Evolutionary conservation across 2,888 invertebrate genomes (phyloP), one percentile per base, ranked within the genome.

Genomic region (Metopia argyrocephala): DNA sequence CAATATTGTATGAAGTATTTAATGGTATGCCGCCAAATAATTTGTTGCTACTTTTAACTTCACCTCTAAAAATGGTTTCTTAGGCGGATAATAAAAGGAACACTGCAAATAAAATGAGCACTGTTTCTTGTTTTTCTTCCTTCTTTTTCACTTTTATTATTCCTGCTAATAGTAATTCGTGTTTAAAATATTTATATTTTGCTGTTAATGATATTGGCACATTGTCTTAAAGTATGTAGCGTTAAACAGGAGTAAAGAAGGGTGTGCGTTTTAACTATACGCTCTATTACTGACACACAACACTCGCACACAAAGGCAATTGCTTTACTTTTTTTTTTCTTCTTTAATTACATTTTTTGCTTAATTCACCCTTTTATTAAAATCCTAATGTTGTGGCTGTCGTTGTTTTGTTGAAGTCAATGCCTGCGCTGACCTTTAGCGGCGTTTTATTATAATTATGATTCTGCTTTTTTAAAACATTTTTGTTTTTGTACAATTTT

Each of bases 381-480:
- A 38, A 38, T 38, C 38, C 6, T 5, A 9, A n/a, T 18, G 20
- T 48, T 18, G 20, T 20, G 6, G 20, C 15, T n/a, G 25, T 57
- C 27, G 21, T 25, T 57, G 15, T 27, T 18, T 57, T 27, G 7
- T 5, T 27, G 27, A n/a, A 27, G 25, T 27, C 25, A 57, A 15
- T 38, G 15, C 9, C 38, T 31, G 28, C 59, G 48, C 38, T 28
- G 15, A 52, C 28, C 21, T 65, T 54, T 66, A 61, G 66, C 66
- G 71, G 71, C 61, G 18, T 73, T 61, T 71, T 54, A 54, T 46
- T 46, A 61, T 52, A 54, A 45, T 1, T 61, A 28, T 65, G 59
- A 2, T 52, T 65, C 27, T 45, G 12, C 48, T 56, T 15, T 62
- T 9, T 52, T 66, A 15, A 27, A 59, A 20, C 38, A 38, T 62